These are phyloP conservation scores for Calliphora vicina DNA, from an alignment of 1,140 invertebrate genomes.

Conservation along the genomic window DNA sequence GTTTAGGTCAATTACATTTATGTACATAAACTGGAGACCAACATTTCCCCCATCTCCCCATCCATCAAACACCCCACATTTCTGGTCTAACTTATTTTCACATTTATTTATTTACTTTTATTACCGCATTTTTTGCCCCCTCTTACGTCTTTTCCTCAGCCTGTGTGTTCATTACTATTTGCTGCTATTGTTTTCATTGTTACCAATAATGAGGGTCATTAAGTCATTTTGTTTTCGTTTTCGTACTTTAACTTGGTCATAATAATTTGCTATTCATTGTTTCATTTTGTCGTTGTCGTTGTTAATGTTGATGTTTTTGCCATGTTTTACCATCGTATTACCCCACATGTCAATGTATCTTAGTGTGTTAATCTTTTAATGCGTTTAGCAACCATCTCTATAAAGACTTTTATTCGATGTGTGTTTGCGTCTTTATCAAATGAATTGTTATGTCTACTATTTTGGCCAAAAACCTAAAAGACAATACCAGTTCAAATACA, in stretches of 20 bases:
- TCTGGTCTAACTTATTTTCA: no score
- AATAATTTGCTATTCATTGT: constrained; percentile 15
- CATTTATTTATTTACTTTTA: neutral
- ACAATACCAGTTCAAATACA: neutral
- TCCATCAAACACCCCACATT: neutral
- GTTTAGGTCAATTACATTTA: neutral
- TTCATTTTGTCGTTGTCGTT: neutral
- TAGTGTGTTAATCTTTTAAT: constrained; percentile 33
- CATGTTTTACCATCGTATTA: neutral
- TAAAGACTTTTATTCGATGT: neutral
- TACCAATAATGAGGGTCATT: constrained; percentile 33
- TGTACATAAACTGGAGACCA: neutral
- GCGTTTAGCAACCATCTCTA: constrained; percentile 24
- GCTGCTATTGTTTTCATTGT: neutral
- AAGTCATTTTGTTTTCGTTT: constrained; percentile 24
- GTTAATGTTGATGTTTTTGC: neutral
- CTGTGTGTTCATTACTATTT: no score
- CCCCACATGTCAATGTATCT: constrained; percentile 24
- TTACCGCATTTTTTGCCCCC: neutral
- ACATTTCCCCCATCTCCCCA: neutral
- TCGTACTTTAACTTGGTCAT: constrained; percentile 23
- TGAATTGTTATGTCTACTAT: constrained; percentile 17
- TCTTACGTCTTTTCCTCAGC: no score
- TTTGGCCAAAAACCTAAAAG: neutral
- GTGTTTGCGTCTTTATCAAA: neutral